Percentiles rank a stretch among this genome's conserved stretches.
Conservation (phyloP, 2,113 vertebrate species). For the Pachypanchax playfairii region DNA sequence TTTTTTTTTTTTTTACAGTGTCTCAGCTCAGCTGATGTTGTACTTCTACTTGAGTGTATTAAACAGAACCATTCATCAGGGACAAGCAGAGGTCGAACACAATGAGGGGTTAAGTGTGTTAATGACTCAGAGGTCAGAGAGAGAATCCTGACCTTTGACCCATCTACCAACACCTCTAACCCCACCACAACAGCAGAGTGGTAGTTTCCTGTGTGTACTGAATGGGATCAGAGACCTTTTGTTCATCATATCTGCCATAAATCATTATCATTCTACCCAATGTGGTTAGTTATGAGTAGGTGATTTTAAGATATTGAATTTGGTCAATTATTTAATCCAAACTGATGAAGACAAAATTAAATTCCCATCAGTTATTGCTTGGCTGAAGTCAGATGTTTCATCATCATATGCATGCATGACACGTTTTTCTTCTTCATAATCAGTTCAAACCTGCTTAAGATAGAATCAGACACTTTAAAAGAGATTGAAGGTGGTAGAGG, state of each 20-base stretch:
- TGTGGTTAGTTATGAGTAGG: constrained; percentile 29
- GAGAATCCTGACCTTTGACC: constrained; percentile 67
- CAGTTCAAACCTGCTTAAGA: no score
- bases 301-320: background rate
- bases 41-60: no score
- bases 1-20: no score
- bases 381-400: constrained; percentile 27
- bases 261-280: constrained; percentile 70
- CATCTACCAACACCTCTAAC: constrained; percentile 29
- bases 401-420: constrained; percentile 20
- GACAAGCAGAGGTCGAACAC: constrained; percentile 65
- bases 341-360: constrained; percentile 4
- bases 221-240: constrained; percentile 48
- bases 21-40: no score
- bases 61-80: constrained; percentile 39
- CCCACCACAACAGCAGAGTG: constrained; percentile 21
- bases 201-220: background rate
- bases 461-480: no score
- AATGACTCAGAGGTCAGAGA: constrained; percentile 66
- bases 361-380: constrained; percentile 15
- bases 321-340: background rate
- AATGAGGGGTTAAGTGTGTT: constrained; percentile 77
- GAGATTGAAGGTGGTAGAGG: no score
- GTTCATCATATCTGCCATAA: no score
- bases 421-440: constrained; percentile 1